phyloP scores from a whole-genome alignment of 2,113 vertebrate genomes.

The Pantherophis guttatus region DNA sequence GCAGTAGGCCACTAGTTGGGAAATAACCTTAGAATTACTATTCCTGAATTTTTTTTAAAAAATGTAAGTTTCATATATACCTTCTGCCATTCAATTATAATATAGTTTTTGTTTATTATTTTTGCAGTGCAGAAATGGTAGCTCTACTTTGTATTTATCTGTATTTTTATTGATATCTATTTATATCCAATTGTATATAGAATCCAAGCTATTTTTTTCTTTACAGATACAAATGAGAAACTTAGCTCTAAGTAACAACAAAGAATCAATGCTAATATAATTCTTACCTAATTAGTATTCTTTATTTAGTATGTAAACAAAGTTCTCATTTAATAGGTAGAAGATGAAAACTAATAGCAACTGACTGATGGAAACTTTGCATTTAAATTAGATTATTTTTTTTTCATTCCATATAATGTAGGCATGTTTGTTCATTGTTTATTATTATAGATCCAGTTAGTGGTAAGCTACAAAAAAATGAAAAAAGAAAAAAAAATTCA shows the following conservation, averaged over 20 bases:
- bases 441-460: neutral
- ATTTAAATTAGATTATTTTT: neutral
- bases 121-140: neutral
- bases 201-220: neutral
- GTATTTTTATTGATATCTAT: neutral
- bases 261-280: neutral
- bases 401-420: neutral
- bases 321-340: neutral
- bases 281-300: neutral
- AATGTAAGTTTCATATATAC: neutral
- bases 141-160: neutral
- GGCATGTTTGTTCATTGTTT: neutral
- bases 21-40: neutral
- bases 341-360: neutral
- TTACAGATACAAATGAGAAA: neutral
- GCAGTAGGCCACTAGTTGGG: neutral
- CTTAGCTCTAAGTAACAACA: neutral
- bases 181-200: neutral
- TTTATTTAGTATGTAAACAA: neutral
- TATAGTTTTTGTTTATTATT: neutral
- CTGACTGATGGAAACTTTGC: neutral
- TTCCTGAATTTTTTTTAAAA: neutral
- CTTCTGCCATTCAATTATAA: neutral
- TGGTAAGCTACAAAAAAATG: neutral
- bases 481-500: neutral